These are phyloP conservation scores for Philonicus albiceps DNA, from an alignment of 2,888 invertebrate species.

Conservation along the genomic window DNA sequence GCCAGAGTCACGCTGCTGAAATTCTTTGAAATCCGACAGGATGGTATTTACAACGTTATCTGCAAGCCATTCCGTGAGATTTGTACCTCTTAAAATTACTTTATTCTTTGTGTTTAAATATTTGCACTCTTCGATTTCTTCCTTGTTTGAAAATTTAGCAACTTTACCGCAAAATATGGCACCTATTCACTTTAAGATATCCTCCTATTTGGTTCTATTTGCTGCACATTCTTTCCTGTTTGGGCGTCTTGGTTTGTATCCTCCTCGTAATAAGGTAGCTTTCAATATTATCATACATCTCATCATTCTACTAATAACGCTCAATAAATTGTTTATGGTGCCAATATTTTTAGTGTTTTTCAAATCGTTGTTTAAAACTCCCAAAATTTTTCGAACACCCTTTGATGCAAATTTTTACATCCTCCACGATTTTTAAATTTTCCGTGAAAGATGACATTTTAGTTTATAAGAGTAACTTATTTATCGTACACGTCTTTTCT, in stretches of 20 bases:
- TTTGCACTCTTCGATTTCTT: background rate
- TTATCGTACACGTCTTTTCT: background rate
- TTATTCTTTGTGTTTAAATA: slow-evolving; percentile 13
- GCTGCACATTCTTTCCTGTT: background rate
- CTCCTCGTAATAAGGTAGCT: background rate
- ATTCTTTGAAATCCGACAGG: background rate
- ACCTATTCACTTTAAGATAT: slow-evolving; percentile 8
- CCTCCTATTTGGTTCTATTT: background rate
- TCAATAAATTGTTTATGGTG: background rate
- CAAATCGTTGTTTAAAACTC: background rate
- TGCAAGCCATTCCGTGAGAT: background rate
- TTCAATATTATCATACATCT: background rate
- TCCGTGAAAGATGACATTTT: background rate
- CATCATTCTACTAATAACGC: background rate
- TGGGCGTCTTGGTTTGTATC: background rate
- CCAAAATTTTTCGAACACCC: background rate
- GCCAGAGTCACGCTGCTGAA: background rate
- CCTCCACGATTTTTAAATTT: no score
- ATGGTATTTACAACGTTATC: background rate
- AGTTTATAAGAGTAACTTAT: background rate
- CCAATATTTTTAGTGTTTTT: background rate
- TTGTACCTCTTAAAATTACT: slow-evolving; percentile 13
- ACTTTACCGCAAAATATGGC: background rate
- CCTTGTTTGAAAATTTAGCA: background rate
- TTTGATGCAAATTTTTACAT: background rate